Evolutionary conservation across 2,797 vertebrate species (phyloP).

Genomic region (Poeciliopsis paucimaculata): DNA sequence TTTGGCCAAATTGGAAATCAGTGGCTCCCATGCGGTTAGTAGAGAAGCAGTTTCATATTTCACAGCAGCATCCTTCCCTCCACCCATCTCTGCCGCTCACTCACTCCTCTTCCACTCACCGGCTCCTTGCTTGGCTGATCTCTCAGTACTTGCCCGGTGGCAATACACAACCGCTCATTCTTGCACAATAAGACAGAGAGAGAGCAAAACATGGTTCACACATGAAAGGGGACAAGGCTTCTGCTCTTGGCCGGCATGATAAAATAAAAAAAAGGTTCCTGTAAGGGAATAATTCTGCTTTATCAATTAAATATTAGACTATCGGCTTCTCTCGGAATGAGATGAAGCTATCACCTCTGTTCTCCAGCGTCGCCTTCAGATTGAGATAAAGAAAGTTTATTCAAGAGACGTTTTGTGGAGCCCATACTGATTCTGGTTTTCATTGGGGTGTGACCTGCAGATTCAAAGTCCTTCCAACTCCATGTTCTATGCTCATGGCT

Average conservation of each 20-base stretch:
- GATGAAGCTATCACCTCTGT: constrained; percentile 72
- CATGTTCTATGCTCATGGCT: background rate
- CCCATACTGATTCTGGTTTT: background rate
- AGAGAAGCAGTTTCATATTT: constrained; percentile 74
- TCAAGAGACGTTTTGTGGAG: constrained; percentile 12
- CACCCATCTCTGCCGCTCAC: constrained; percentile 58
- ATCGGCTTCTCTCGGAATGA: constrained; percentile 60
- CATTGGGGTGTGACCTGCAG: background rate
- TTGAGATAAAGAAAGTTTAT: constrained; percentile 51
- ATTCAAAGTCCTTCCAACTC: background rate
- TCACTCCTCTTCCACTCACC: constrained; percentile 86
- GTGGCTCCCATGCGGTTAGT: constrained; percentile 80
- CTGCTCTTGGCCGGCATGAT: constrained; percentile 67
- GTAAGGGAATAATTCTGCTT: constrained; percentile 75
- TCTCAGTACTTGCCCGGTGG: constrained; percentile 92
- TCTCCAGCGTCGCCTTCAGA: constrained; percentile 56
- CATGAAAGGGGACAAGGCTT: constrained; percentile 77
- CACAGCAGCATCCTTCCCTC: constrained; percentile 70
- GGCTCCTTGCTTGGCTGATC: constrained; percentile 84
- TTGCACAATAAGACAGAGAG: constrained; percentile 83
- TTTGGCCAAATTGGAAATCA: constrained; percentile 80
- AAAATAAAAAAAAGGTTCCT: constrained; percentile 67
- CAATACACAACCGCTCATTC: constrained; percentile 93
- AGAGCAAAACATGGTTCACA: constrained; percentile 81
- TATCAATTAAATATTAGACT: constrained; percentile 80